phyloP scores from a whole-genome alignment of 2,797 vertebrate genomes.

The Falco cherrug region DNA sequence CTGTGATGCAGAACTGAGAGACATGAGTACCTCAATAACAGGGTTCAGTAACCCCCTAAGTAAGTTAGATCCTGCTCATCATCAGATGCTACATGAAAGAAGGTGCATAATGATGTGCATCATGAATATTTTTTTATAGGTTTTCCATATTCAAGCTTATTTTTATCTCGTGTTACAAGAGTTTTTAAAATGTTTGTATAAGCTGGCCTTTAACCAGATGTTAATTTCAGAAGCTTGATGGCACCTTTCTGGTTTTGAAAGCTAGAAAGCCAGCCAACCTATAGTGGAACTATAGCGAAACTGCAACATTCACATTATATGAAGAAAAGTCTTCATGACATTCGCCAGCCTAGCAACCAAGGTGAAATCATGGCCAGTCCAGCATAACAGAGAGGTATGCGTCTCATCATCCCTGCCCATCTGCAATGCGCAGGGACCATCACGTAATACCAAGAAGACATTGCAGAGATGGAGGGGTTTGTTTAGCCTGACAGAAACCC shows the following conservation, averaged over 20 bases:
- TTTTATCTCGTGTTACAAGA: background rate
- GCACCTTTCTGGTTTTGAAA: background rate
- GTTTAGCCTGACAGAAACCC: background rate
- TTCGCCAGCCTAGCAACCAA: background rate
- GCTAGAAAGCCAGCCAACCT: background rate
- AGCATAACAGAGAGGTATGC: background rate
- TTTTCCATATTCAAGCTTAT: background rate
- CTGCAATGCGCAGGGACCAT: background rate
- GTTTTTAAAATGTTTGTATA: background rate
- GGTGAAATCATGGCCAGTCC: background rate
- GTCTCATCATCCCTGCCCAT: accelerated
- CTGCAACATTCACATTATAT: background rate
- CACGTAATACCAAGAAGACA: background rate
- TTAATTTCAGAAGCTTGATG: background rate
- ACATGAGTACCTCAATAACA: background rate
- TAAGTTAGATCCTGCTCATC: background rate
- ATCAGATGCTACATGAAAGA: background rate
- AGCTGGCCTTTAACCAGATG: background rate
- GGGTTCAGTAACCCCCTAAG: background rate
- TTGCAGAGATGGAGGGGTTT: background rate
- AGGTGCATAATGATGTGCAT: background rate
- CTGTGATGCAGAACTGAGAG: background rate
- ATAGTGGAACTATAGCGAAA: background rate
- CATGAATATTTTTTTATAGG: background rate
- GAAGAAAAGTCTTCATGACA: background rate